A percentile compares a stretch with the other conserved stretches of the same genome.
These are phyloP conservation scores for Falco concolor DNA, from an alignment of 2,797 vertebrate species.

Conservation along the genomic window DNA sequence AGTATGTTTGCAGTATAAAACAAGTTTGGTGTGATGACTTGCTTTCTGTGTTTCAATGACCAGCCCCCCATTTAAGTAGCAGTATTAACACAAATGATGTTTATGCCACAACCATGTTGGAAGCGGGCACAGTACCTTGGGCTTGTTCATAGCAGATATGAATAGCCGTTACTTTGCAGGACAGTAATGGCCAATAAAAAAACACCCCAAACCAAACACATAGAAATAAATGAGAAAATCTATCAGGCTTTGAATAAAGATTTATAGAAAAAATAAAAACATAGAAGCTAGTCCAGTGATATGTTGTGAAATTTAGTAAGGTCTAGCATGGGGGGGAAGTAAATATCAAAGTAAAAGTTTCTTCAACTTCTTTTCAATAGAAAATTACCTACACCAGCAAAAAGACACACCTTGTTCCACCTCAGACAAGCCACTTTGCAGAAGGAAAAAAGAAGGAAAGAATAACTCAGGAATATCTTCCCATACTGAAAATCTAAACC, in stretches of 20 bases:
- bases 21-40: neutral
- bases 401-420: neutral
- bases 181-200: neutral
- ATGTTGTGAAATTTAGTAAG: neutral
- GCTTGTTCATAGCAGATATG: neutral
- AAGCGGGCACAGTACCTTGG: neutral
- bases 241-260: neutral
- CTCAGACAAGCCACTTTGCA: neutral
- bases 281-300: neutral
- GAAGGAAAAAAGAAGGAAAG: conserved; percentile 33
- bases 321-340: neutral
- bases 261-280: neutral
- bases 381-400: conserved; percentile 4
- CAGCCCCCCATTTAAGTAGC: neutral
- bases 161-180: neutral
- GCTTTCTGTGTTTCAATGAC: neutral
- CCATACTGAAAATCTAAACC: neutral
- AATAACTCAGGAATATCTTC: conserved; percentile 4
- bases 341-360: neutral
- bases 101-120: neutral
- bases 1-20: neutral
- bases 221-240: neutral
- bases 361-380: conserved; percentile 25
- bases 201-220: neutral
- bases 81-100: neutral